These are phyloP conservation scores for Melanargia galathea DNA, from an alignment of 2,888 invertebrate genomes.

Conservation along the genomic window DNA sequence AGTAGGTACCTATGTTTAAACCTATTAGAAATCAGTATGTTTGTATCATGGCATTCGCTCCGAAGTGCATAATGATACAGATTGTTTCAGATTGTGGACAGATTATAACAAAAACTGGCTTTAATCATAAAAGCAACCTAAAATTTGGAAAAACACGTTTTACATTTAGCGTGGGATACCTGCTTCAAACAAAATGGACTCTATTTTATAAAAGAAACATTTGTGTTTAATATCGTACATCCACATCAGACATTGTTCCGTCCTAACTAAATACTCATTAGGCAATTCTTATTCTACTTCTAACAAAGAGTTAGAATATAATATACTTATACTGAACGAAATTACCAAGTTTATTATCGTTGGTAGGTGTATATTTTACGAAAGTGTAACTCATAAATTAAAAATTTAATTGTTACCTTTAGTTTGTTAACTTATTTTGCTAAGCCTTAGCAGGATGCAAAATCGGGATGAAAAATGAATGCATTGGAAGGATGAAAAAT, in stretches of 20 bases:
- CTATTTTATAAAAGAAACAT: slow-evolving; percentile 16
- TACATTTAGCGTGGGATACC: background rate
- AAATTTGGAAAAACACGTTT: background rate
- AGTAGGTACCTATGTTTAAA: too few relatives aligned
- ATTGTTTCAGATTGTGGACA: too few relatives aligned
- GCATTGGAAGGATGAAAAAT: too few relatives aligned
- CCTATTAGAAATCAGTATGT: too few relatives aligned
- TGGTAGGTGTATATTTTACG: background rate
- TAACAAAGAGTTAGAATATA: slow-evolving; percentile 34
- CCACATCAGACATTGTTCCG: slow-evolving; percentile 25
- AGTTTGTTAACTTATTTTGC: background rate
- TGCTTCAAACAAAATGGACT: background rate
- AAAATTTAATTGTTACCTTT: too few relatives aligned
- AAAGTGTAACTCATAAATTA: slow-evolving; percentile 4
- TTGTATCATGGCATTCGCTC: too few relatives aligned
- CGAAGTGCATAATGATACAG: too few relatives aligned
- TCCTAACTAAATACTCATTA: slow-evolving; percentile 34
- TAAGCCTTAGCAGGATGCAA: background rate
- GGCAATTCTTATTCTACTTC: slow-evolving; percentile 35
- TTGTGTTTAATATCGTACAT: slow-evolving; percentile 19
- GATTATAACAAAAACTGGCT: too few relatives aligned
- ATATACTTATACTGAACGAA: slow-evolving; percentile 32
- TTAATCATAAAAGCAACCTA: too few relatives aligned
- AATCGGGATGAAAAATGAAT: too few relatives aligned
- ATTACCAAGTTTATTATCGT: slow-evolving; percentile 41